phyloP scores from a whole-genome alignment of 2,113 vertebrate species.

The Dasyornis broadbenti region DNA sequence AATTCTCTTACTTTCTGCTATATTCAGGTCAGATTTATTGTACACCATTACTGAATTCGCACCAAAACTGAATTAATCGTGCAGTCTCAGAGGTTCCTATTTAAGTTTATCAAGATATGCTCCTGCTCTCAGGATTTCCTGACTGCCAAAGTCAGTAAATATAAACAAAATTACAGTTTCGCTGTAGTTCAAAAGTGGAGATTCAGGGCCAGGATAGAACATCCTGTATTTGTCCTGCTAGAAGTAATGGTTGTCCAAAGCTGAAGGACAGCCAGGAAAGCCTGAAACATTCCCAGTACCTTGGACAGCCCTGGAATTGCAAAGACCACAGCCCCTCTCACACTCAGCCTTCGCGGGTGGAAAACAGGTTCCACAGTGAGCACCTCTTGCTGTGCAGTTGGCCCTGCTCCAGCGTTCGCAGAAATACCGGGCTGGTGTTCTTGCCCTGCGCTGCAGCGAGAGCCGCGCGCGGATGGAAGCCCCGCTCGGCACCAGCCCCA shows the following conservation, averaged over 20 bases:
- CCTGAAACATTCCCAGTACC: neutral
- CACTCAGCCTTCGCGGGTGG: neutral
- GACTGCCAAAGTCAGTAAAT: conserved; percentile 1
- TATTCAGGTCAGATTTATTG: conserved; percentile 62
- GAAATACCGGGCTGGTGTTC: neutral
- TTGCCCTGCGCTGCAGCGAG: neutral
- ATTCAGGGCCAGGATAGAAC: neutral
- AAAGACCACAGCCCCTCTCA: neutral
- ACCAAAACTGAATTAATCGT: neutral
- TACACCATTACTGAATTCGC: conserved; percentile 23
- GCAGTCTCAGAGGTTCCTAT: neutral
- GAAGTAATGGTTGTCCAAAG: neutral
- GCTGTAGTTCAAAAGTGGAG: neutral
- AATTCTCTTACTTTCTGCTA: conserved; percentile 58
- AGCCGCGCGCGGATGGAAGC: neutral
- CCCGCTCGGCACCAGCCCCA: neutral
- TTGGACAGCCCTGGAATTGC: neutral
- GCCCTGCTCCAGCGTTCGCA: neutral
- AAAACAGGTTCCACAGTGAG: neutral
- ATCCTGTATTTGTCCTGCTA: neutral
- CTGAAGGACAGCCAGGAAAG: neutral
- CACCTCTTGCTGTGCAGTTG: neutral
- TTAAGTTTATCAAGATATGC: conserved; percentile 28
- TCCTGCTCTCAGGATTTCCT: neutral
- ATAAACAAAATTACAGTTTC: neutral